Base-by-base conservation (phyloP, 1,140 invertebrate genomes). In the Drosophila orosa region DNA sequence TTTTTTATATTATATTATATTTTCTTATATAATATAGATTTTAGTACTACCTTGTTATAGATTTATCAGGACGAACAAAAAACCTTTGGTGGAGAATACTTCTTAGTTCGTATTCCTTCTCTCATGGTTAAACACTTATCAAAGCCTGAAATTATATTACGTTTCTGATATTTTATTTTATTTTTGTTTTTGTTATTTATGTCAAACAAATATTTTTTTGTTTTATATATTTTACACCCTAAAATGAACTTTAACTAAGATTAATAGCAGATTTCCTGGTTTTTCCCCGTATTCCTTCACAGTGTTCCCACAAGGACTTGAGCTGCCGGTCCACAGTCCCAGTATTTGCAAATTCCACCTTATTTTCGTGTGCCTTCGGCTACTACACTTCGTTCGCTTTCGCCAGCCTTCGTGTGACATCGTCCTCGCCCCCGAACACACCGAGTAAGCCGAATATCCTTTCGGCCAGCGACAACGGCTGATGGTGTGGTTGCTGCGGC, bases 381-480 rank as follows among this genome's bases (percentile, higher is more conserved):
- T n/a, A 12, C 4, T 12, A 3, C 24, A 3, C 24, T 12, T 63
- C 62, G 62, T 29, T 3, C 6, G 8, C 29, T 17, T 9, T 65
- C 63, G 63, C 5, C 3, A 10, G 4, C 15, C 24, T 7, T 67
- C 63, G 63, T 35, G 5, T 2, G 0, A 1, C 13, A 12, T 65
- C 60, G 40, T 48, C 63, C 39, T 67, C 8, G 60, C 15, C 19
- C 17, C 50, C 50, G 31, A 54, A n/a, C 31, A 35, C 12, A 12
- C 7, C 63, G 27, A 47, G 7, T 8, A 17, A 56, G 12, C 22
- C 65, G 61, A 67, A 15, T 15, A 27, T 74, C 35, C 71, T 19
- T 35, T 42, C 68, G 68, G 31, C 50, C 31, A 54, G 31, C 31
- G 10, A 48, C 25, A 12, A 6, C n/a, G 29, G 17, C 24, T 15